A percentile compares a stretch with the other conserved stretches of the same genome.
These are phyloP conservation scores for Botrylloides violaceus DNA, from an alignment of 23 tunicate genomes.

Conservation along the genomic window DNA sequence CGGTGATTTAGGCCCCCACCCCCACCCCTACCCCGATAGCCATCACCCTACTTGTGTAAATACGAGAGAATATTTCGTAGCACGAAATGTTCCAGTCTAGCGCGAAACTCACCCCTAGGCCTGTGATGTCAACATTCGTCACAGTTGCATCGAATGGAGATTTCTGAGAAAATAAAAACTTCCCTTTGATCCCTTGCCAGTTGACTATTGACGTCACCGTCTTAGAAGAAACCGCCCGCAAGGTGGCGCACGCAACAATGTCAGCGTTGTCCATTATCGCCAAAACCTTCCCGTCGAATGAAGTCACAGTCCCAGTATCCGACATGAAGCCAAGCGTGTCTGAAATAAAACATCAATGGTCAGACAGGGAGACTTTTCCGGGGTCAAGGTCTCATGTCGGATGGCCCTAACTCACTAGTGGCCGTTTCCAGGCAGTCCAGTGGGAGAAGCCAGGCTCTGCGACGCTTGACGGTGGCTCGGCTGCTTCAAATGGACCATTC, in stretches of 20 bases:
- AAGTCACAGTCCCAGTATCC: neutral
- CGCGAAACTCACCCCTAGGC: constrained; percentile 21
- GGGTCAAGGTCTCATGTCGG: too few relatives aligned
- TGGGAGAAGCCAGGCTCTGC: too few relatives aligned
- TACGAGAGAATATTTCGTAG: too few relatives aligned
- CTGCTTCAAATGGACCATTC: too few relatives aligned
- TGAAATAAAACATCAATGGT: neutral
- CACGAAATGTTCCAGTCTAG: too few relatives aligned
- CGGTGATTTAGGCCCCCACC: too few relatives aligned
- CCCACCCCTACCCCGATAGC: too few relatives aligned
- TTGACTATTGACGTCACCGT: constrained; percentile 37
- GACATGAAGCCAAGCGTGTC: constrained; percentile 6
- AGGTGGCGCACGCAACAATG: constrained; percentile 34
- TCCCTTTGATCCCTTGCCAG: constrained; percentile 51
- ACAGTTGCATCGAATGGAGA: constrained; percentile 48
- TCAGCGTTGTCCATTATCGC: neutral
- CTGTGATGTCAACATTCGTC: constrained; percentile 30
- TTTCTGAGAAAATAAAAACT: constrained; percentile 29
- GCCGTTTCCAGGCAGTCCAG: too few relatives aligned
- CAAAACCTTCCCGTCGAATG: neutral
- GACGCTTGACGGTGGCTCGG: too few relatives aligned
- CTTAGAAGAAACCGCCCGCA: constrained; percentile 15
- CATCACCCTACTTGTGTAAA: too few relatives aligned
- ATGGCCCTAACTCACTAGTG: too few relatives aligned
- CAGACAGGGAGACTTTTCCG: too few relatives aligned